These are phyloP conservation scores for Octopus sinensis DNA, from an alignment of 1,140 invertebrate genomes.

Conservation along the genomic window DNA sequence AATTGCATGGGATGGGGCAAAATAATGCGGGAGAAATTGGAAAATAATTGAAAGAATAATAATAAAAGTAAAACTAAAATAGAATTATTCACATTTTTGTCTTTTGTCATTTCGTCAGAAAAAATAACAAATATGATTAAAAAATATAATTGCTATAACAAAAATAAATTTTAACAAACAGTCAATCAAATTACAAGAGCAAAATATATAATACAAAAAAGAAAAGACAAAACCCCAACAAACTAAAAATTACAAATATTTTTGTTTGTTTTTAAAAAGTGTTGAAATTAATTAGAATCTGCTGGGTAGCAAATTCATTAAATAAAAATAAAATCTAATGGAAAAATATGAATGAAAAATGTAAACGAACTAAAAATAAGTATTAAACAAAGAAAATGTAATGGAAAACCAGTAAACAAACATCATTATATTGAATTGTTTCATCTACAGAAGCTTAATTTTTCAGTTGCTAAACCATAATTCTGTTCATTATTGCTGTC, in stretches of 20 bases:
- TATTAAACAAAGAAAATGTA: conserved; percentile 6
- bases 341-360: not conserved
- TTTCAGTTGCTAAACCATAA: not conserved
- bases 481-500: not conserved
- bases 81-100: no score
- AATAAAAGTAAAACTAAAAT: no score
- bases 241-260: not conserved
- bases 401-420: not conserved
- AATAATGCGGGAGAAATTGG: no score
- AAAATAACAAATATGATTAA: no score
- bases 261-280: not conserved
- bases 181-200: no score
- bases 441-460: not conserved
- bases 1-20: no score
- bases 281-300: not conserved
- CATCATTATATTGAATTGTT: not conserved
- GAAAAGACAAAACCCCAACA: not conserved
- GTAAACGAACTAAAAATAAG: not conserved
- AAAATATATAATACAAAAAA: no score
- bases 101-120: no score
- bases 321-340: not conserved
- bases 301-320: not conserved
- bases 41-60: no score
- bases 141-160: no score
- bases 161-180: no score